phyloP scores from a whole-genome alignment of 1,140 invertebrate species.

The Pseudomyrmex dendroicus region DNA sequence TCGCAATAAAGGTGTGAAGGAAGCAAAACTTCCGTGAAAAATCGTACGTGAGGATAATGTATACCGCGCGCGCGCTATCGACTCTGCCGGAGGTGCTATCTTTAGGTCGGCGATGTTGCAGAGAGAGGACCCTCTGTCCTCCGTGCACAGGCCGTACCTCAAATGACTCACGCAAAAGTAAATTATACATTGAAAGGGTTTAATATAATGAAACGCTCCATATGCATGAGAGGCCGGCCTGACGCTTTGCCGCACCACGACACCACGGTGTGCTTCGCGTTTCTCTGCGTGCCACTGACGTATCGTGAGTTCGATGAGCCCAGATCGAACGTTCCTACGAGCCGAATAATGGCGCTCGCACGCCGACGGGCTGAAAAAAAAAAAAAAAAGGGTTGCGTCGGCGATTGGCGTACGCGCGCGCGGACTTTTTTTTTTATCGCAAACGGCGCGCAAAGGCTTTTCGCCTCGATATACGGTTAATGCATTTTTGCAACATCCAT shows the following conservation, averaged over 20 bases:
- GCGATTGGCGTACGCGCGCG: constrained; percentile 67
- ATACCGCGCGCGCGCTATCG: constrained; percentile 73
- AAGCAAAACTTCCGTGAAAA: constrained; percentile 82
- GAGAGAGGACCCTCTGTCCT: constrained; percentile 60
- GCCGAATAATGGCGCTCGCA: constrained; percentile 70
- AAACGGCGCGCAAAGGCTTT: constrained; percentile 64
- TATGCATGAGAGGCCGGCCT: constrained; percentile 86
- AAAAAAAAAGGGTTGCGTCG: constrained; percentile 51
- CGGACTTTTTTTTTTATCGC: constrained; percentile 59
- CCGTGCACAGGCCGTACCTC: constrained; percentile 78
- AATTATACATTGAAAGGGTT: constrained; percentile 89
- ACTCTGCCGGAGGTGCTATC: constrained; percentile 70
- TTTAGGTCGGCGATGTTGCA: constrained; percentile 75
- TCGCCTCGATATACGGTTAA: constrained; percentile 59
- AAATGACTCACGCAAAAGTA: constrained; percentile 89
- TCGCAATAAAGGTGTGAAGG: constrained; percentile 82
- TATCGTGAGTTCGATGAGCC: constrained; percentile 79
- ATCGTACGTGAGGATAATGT: constrained; percentile 81
- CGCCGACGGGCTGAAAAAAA: constrained; percentile 57
- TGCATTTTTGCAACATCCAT: constrained; percentile 61
- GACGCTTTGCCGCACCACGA: constrained; percentile 79
- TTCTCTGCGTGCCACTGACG: constrained; percentile 80
- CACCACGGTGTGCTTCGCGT: constrained; percentile 77
- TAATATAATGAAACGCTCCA: constrained; percentile 89
- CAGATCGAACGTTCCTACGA: constrained; percentile 72